These are phyloP conservation scores for Hystrix brachyura DNA, from an alignment of 2,113 vertebrate species.

Conservation along the genomic window DNA sequence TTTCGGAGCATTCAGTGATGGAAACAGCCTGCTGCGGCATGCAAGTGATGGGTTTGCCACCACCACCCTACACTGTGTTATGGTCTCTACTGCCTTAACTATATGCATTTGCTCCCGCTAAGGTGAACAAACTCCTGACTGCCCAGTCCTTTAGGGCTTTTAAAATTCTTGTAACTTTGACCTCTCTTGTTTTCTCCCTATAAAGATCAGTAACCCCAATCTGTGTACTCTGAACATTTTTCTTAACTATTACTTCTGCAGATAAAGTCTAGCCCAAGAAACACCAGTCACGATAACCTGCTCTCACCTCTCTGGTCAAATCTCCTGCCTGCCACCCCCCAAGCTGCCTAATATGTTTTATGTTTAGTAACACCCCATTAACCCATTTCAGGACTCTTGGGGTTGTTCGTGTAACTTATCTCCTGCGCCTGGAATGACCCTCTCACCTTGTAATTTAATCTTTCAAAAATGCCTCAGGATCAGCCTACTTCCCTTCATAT, in stretches of 20 bases:
- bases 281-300: not conserved
- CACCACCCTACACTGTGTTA: not conserved
- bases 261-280: not conserved
- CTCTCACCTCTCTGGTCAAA: not conserved
- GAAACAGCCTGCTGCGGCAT: not conserved
- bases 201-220: not conserved
- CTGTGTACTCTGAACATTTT: not conserved
- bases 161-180: not conserved
- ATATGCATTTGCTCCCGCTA: not conserved
- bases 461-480: not conserved
- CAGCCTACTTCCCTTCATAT: not conserved
- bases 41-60: not conserved
- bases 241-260: not conserved
- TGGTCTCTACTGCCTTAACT: not conserved
- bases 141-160: not conserved
- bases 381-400: not conserved
- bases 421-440: not conserved
- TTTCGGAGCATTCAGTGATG: not conserved
- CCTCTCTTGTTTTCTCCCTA: not conserved
- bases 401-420: not conserved
- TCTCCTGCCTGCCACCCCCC: not conserved
- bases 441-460: not conserved
- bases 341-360: fast-evolving
- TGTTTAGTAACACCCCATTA: not conserved
- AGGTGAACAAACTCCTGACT: not conserved